Percentiles rank a stretch among this genome's conserved stretches.
These are phyloP conservation scores for Lepidostoma basale DNA, from an alignment of 1,140 invertebrate genomes.

Conservation along the genomic window DNA sequence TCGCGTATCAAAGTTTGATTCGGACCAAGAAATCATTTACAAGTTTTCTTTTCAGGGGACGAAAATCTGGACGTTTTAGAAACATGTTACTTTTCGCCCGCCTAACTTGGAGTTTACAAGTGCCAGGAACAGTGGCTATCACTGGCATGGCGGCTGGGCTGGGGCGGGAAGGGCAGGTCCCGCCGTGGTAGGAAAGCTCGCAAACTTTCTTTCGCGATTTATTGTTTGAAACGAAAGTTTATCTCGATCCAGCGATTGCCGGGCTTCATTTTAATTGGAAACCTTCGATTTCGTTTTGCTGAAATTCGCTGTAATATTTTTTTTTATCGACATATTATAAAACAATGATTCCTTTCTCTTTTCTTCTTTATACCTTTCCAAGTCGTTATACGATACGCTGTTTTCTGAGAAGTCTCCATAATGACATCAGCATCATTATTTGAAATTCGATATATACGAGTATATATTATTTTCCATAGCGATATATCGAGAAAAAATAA, in stretches of 20 bases:
- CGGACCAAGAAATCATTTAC: neutral
- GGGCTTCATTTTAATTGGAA: slow-evolving; percentile 45
- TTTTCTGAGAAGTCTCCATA: no score
- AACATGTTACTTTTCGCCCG: neutral
- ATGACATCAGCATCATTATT: no score
- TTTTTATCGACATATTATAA: no score
- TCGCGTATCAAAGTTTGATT: no score
- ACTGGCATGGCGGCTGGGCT: neutral
- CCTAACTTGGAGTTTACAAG: slow-evolving; percentile 12
- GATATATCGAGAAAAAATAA: no score
- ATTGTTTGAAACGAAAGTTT: slow-evolving; percentile 42
- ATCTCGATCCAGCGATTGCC: slow-evolving; percentile 35
- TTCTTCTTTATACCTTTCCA: no score
- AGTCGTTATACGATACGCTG: no score
- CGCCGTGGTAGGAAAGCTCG: slow-evolving; percentile 18
- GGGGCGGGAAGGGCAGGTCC: slow-evolving; percentile 7
- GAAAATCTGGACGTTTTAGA: neutral
- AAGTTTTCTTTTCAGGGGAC: neutral
- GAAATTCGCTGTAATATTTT: no score
- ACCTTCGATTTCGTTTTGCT: slow-evolving; percentile 35
- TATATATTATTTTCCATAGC: no score
- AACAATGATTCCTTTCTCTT: no score
- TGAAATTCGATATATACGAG: no score
- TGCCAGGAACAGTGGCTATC: slow-evolving; percentile 8
- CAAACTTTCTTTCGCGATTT: slow-evolving; percentile 43